A percentile compares a stretch with the other conserved stretches of the same genome.
phyloP scores from a whole-genome alignment of 2,797 vertebrate genomes.

The Anguilla anguilla region DNA sequence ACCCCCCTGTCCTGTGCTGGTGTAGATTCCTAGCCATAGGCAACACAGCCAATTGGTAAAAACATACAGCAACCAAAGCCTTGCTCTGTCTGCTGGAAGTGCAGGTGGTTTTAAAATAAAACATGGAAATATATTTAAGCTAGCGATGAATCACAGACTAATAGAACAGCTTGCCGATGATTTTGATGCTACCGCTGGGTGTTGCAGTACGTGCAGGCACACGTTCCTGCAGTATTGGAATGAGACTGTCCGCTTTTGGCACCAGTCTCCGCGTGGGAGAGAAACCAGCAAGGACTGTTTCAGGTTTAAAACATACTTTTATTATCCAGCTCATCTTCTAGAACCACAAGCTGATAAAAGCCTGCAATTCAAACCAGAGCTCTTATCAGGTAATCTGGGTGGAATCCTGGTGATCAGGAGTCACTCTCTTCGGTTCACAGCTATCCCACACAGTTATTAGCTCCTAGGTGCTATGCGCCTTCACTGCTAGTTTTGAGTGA shows the following conservation, averaged over 20 bases:
- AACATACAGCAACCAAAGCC: background rate
- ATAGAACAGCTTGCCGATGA: background rate
- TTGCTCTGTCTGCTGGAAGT: background rate
- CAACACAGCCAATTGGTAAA: background rate
- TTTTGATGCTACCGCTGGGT: background rate
- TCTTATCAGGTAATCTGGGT: background rate
- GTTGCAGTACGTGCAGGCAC: background rate
- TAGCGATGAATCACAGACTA: background rate
- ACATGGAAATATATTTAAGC: background rate
- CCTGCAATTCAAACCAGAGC: background rate
- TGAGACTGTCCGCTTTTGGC: slow-evolving; percentile 12
- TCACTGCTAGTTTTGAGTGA: background rate
- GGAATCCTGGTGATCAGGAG: background rate
- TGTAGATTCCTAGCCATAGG: background rate
- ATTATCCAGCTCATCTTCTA: background rate
- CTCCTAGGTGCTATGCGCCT: background rate
- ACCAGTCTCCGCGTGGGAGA: background rate
- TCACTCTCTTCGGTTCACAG: background rate
- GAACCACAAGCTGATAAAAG: background rate
- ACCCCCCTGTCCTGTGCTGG: background rate
- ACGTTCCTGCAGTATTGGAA: background rate
- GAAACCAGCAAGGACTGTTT: background rate
- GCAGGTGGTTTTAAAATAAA: background rate
- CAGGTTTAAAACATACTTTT: background rate
- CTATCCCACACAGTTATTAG: background rate